Conservation (phyloP, 2,888 invertebrate species). For the Polydrusus pterygomalis region DNA sequence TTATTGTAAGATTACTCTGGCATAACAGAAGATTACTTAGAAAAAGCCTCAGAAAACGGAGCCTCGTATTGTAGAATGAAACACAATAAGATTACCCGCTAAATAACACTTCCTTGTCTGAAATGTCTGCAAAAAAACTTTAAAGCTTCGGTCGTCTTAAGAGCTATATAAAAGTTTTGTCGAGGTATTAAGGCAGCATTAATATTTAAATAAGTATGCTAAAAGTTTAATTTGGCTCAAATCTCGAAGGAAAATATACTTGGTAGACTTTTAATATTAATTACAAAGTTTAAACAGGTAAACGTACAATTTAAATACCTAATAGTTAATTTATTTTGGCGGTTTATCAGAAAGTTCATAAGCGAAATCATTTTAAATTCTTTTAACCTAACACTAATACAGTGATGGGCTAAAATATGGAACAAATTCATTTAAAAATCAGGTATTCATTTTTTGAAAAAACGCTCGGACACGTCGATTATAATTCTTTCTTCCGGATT, state of each 20-base stretch:
- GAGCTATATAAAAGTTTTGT: constrained; percentile 20
- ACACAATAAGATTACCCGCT: not conserved
- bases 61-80: not conserved
- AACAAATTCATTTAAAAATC: too few species aligned
- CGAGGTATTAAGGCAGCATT: constrained; percentile 18
- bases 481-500: too few species aligned
- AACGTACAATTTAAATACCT: constrained; percentile 20
- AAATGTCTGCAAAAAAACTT: constrained; percentile 2
- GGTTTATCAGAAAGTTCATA: constrained; percentile 9
- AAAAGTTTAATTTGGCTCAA: constrained; percentile 21
- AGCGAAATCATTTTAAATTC: not conserved
- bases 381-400: too few species aligned
- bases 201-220: constrained; percentile 28
- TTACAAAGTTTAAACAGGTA: constrained; percentile 15
- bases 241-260: constrained; percentile 22
- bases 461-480: too few species aligned
- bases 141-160: constrained; percentile 17
- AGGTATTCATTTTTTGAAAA: too few species aligned
- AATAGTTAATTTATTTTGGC: constrained; percentile 16
- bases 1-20: too few species aligned
- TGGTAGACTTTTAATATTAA: constrained; percentile 15
- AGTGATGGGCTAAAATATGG: too few species aligned
- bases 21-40: not conserved
- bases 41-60: not conserved
- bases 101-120: not conserved